Base-by-base conservation (phyloP, 1,140 invertebrate genomes). In the Ceratoteleas bidentatus region DNA sequence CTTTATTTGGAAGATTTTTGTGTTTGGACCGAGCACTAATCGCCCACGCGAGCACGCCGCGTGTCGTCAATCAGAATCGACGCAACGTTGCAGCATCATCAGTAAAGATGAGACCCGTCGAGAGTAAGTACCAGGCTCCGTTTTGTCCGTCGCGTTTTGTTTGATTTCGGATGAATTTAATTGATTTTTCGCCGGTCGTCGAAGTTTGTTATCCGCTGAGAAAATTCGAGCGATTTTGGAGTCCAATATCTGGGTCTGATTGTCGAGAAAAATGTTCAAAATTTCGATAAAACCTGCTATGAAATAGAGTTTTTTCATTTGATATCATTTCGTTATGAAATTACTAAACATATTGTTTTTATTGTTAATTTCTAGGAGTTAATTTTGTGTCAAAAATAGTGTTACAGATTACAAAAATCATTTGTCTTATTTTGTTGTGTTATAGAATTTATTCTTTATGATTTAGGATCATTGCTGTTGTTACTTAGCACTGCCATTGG, bases 1-100 rank as follows among this genome's bases (percentile, higher is more conserved):
- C 80, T 86, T 85, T 85, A 85, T 81, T 74, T 84, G 84, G 83
- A 58, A 73, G 52, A 83, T 13, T 78, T 84, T 84, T 79, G 52
- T 66, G 49, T 60, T 54, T 60, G 14, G 24, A 65, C 61, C 11
- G 50, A 49, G 62, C 24, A 53, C 32, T 52, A 61, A 60, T 43
- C 50, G 45, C 58, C 58, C 53, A 74, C 70, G 70, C 6, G 24
- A 66, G 53, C 40, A 57, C 49, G 11, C 6, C 52, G 3, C 32
- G 49, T 50, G 10, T 13, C 45, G 7, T 3, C 24, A 56, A 54
- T 70, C 61, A 11, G 33, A 68, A 1, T 45, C 14, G 13, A 53
- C 53, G 36, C 54, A 69, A 60, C 60, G 32, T 70, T n/a, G 13
- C 43, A 0, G 11, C n/a, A 64, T 53, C 40, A 74, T 77, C 58